These are phyloP conservation scores for Pantelozetes paolii DNA, from an alignment of 2,888 invertebrate genomes.

Conservation along the genomic window DNA sequence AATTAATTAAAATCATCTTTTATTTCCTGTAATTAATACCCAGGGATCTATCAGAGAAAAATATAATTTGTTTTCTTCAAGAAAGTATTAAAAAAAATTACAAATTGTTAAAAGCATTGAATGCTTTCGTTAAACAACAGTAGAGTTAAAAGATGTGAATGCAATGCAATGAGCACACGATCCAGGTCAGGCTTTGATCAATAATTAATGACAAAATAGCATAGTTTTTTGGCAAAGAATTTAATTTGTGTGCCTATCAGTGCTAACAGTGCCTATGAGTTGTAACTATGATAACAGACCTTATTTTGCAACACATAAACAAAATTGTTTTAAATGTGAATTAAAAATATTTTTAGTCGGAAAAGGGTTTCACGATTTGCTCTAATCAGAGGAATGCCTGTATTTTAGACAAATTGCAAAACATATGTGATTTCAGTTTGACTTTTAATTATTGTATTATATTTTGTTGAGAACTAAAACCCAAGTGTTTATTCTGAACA, in stretches of 20 bases:
- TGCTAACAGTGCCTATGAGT: not conserved
- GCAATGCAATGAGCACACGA: too few species aligned
- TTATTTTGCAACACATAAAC: not conserved
- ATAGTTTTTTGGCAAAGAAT: slow-evolving; percentile 12
- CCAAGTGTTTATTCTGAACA: not conserved
- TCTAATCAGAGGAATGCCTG: not conserved
- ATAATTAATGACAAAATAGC: not conserved
- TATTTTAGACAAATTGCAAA: not conserved
- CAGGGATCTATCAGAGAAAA: too few species aligned
- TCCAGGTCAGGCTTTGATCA: slow-evolving; percentile 13
- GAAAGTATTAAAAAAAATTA: too few species aligned
- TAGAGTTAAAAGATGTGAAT: too few species aligned
- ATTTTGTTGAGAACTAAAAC: not conserved
- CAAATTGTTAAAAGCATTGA: too few species aligned
- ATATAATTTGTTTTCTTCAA: too few species aligned
- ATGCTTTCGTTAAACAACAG: too few species aligned
- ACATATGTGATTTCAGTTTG: not conserved
- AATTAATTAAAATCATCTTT: too few species aligned
- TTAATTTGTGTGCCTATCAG: not conserved
- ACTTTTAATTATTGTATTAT: not conserved
- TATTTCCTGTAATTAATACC: too few species aligned
- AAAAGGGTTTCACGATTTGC: not conserved
- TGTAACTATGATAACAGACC: slow-evolving; percentile 26
- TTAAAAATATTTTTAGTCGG: slow-evolving; percentile 21
- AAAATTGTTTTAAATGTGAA: slow-evolving; percentile 15